A percentile compares a stretch with the other conserved stretches of the same genome.
phyloP scores from a whole-genome alignment of 2,113 vertebrate genomes.

The Emydocephalus ijimae region DNA sequence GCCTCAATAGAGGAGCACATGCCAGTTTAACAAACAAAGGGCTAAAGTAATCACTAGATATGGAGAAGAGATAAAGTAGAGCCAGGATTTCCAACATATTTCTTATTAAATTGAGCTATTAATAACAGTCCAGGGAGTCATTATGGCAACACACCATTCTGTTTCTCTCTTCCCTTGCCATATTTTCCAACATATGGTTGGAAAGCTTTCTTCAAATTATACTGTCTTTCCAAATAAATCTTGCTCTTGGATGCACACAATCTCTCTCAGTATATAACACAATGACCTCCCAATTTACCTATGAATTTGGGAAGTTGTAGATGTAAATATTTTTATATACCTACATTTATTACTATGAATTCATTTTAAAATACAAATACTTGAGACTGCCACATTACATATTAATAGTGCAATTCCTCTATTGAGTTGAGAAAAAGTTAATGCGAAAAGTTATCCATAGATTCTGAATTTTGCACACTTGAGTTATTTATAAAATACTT shows the following conservation, averaged over 20 bases:
- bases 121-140: constrained; percentile 37
- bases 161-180: not conserved
- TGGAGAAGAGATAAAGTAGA: constrained; percentile 31
- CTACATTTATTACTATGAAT: not conserved
- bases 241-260: not conserved
- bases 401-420: not conserved
- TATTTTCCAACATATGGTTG: constrained; percentile 11
- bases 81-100: constrained; percentile 29
- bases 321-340: not conserved
- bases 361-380: not conserved
- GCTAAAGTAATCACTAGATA: constrained; percentile 41
- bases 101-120: constrained; percentile 41
- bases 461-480: not conserved
- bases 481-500: not conserved
- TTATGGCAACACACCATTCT: constrained; percentile 38
- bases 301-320: not conserved
- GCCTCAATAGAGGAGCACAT: constrained; percentile 5
- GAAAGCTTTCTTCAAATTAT: not conserved
- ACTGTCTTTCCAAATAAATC: not conserved
- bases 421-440: not conserved
- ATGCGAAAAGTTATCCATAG: not conserved
- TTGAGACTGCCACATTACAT: not conserved
- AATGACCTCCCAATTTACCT: not conserved
- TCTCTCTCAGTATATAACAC: not conserved
- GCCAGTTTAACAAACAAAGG: constrained; percentile 42